phyloP scores from a whole-genome alignment of 2,113 vertebrate genomes.

The Pitta sordida region DNA sequence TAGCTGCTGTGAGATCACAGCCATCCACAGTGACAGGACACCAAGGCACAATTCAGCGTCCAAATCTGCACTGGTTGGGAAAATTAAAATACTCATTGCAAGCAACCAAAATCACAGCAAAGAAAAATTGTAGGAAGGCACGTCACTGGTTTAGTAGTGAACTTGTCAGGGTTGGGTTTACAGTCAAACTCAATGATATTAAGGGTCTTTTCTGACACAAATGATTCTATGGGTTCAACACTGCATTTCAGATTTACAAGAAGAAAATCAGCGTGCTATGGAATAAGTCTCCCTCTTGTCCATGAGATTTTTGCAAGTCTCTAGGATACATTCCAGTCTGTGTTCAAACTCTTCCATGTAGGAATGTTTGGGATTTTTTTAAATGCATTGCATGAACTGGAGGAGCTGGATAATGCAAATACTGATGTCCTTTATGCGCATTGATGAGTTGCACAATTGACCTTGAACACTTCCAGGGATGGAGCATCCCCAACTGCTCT shows the following conservation, averaged over 20 bases:
- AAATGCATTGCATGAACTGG: not conserved
- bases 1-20: constrained; percentile 19
- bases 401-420: not conserved
- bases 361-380: not conserved
- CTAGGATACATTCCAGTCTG: not conserved
- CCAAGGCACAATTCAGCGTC: constrained; percentile 29
- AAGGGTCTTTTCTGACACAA: not conserved
- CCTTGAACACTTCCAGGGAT: not conserved
- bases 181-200: not conserved
- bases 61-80: constrained; percentile 12
- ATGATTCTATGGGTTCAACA: not conserved
- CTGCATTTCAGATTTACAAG: not conserved
- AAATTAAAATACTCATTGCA: not conserved
- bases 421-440: not conserved
- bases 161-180: not conserved
- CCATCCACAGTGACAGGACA: constrained; percentile 21
- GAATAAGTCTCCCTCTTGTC: not conserved
- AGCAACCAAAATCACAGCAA: constrained; percentile 35
- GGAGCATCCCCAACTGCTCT: not conserved
- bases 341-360: not conserved
- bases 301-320: not conserved
- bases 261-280: not conserved
- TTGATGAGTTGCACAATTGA: not conserved
- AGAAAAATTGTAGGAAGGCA: constrained; percentile 38
- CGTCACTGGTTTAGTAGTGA: not conserved